Evolutionary conservation across 2,797 vertebrate species (phyloP).

Genomic region (Gouania willdenowi): DNA sequence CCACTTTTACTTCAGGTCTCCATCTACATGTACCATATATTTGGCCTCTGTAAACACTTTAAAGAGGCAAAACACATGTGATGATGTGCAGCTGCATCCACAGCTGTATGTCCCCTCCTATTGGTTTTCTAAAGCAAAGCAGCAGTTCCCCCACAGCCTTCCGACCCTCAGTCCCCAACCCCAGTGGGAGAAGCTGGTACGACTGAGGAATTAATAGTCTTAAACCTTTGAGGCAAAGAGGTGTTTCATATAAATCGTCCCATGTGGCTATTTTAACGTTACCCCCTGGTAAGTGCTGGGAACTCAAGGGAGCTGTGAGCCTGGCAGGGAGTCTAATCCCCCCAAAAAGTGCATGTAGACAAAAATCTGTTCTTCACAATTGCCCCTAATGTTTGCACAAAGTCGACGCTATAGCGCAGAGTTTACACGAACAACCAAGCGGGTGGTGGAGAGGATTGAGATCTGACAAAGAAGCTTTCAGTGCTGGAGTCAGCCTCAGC

Average conservation of each 20-base stretch:
- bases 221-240: conserved; percentile 50
- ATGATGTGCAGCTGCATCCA: conserved; percentile 37
- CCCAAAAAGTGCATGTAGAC: conserved; percentile 35
- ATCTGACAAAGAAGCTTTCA: conserved; percentile 29
- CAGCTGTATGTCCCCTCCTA: conserved; percentile 17
- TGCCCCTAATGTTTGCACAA: conserved; percentile 31
- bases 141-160: conserved; percentile 19
- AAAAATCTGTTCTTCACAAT: conserved; percentile 42
- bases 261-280: conserved; percentile 56
- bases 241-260: conserved; percentile 69
- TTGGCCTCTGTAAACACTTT: conserved; percentile 46
- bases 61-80: conserved; percentile 35
- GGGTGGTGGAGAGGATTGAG: conserved; percentile 7
- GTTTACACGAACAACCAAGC: conserved; percentile 21
- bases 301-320: conserved; percentile 49
- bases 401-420: conserved; percentile 17
- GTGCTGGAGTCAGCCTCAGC: conserved; percentile 7
- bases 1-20: conserved; percentile 45
- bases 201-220: conserved; percentile 57
- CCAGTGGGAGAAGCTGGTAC: conserved; percentile 49
- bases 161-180: conserved; percentile 37
- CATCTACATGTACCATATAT: conserved; percentile 3
- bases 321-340: conserved; percentile 29
- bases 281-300: conserved; percentile 51
- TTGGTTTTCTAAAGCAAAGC: conserved; percentile 15